Conservation (phyloP, 2,113 vertebrate species). For the Electrona antarctica region DNA sequence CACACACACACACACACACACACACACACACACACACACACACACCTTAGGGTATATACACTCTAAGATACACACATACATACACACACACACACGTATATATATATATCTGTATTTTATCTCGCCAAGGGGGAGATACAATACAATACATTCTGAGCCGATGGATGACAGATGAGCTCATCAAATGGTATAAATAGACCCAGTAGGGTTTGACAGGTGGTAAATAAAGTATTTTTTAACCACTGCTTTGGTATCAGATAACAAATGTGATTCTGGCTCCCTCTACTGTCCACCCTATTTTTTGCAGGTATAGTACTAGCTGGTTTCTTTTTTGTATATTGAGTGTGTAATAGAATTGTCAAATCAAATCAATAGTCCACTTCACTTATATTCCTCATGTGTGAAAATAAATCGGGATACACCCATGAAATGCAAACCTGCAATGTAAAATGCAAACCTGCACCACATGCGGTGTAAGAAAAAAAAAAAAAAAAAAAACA, state of each 20-base stretch:
- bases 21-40: too few species aligned
- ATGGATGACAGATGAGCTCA: not conserved
- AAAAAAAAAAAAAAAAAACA: not conserved
- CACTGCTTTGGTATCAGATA: not conserved
- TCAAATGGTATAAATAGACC: not conserved
- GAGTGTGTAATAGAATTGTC: too few species aligned
- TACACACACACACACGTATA: too few species aligned
- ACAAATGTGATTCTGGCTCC: slow-evolving; percentile 30
- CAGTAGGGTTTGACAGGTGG: not conserved
- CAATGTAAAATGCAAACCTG: too few species aligned
- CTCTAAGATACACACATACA: too few species aligned
- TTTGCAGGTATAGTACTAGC: not conserved
- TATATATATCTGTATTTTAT: too few species aligned
- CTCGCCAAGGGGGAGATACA: too few species aligned
- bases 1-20: too few species aligned
- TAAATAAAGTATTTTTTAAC: not conserved
- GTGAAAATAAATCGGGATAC: not conserved
- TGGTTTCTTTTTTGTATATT: too few species aligned
- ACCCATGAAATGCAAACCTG: not conserved
- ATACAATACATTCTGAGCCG: not conserved
- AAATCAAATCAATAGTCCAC: not conserved
- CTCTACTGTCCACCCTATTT: slow-evolving; percentile 3
- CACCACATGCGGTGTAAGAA: too few species aligned
- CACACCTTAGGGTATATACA: too few species aligned
- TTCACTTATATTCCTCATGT: not conserved